Evolutionary conservation across 2,113 vertebrate species (phyloP), one percentile per base, ranked within the genome.

Genomic region (Calidris pygmaea): DNA sequence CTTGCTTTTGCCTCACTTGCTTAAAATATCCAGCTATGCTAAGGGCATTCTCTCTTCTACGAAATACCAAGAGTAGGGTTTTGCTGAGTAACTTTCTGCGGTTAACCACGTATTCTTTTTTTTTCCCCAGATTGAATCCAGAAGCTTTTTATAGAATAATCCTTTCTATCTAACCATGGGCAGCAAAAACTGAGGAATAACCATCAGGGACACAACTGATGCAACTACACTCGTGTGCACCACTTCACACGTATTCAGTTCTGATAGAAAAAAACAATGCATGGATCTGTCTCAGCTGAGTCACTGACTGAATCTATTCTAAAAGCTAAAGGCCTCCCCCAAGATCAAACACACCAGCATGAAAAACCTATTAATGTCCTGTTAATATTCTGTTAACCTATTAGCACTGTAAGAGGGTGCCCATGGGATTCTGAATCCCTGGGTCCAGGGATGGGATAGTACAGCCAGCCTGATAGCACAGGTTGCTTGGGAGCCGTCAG

Each of bases 181-280:
- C 26, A 77, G 37, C 20, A 27, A 73, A 72, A 75, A 52, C 58
- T 56, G 21, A 52, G 14, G 20, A 76, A 29, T 56, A 67, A 52
- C 8, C 35, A 23, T 30, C 58, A 58, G 41, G 13, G 39, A 26
- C 10, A 4, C 6, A 43, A 50, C 4, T 14, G 21, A 39, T 56
- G 24, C n/a, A 48, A 66, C 17, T 20, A 65, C 8, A 24, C 1
- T 50, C 0, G 1, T 7, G 23, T 27, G 15, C 10, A 53, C 8
- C 6, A 9, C n/a, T 70, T 74, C 13, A 23, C 18, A 45, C 67
- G 7, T 5, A 22, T 56, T 58, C n/a, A 43, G 12, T 30, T 47
- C 56, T 60, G 39, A 4, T 23, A 7, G 13, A 47, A 77, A 72
- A 77, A 62, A 48, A 20, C 14, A 13, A 30, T 3, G 6, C 10